Evolutionary conservation across 2,888 invertebrate genomes (phyloP).

Genomic region (Mechanitis messenoides): DNA sequence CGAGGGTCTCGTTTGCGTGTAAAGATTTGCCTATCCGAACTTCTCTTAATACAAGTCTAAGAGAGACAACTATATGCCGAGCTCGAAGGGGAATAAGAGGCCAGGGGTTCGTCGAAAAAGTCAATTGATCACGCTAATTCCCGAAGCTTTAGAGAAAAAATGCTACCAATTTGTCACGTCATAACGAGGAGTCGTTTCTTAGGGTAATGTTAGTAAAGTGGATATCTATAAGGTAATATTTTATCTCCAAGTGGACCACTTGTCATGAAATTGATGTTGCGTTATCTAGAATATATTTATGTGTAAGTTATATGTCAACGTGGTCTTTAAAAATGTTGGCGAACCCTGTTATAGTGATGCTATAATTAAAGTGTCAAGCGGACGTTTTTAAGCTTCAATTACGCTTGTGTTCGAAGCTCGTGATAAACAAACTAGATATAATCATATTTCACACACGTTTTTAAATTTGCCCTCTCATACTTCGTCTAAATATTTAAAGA

Average conservation of each 20-base stretch:
- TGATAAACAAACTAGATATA: too few species aligned
- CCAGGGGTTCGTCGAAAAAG: conserved; percentile 55
- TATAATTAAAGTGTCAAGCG: too few species aligned
- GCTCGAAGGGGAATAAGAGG: conserved; percentile 41
- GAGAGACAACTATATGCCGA: conserved; percentile 32
- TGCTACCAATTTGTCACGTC: conserved; percentile 67
- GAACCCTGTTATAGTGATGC: background rate
- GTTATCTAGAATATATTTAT: too few species aligned
- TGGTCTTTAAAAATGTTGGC: background rate
- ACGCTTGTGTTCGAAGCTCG: background rate
- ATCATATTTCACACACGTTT: conserved; percentile 25
- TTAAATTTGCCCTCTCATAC: conserved; percentile 37
- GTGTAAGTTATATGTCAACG: too few species aligned
- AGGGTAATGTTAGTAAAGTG: conserved; percentile 14
- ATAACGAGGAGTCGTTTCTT: conserved; percentile 51
- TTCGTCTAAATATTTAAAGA: too few species aligned
- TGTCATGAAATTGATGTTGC: background rate
- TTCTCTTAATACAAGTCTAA: conserved; percentile 27
- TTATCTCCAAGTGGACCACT: background rate
- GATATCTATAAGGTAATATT: background rate
- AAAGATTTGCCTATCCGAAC: conserved; percentile 31
- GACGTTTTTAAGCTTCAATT: conserved; percentile 10
- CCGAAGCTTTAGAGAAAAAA: conserved; percentile 58
- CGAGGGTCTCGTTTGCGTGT: conserved; percentile 33
- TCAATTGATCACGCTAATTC: conserved; percentile 73